Base-by-base conservation (phyloP, 1,140 invertebrate species). In the Leptinotarsa lineolata region DNA sequence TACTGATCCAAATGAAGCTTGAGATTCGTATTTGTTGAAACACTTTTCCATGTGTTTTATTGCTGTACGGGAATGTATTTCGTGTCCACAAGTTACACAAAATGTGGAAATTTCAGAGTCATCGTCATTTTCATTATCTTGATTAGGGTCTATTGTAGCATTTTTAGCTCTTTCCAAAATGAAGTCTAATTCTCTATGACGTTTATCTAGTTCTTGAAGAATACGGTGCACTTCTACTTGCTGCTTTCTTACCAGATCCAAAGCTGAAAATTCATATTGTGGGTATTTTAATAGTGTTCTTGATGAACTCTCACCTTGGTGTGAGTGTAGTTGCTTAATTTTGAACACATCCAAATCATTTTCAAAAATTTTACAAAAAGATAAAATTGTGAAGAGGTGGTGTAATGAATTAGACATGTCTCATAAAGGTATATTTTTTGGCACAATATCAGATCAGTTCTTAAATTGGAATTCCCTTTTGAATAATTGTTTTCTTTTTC, bases 51-150 rank as follows among this genome's bases (percentile, higher is more conserved):
- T 95, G 79, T 97, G 97, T 81, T 95, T 95, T 8, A 98, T 91
- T 1, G 95, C 96, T 1, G 92, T 94, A 46, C 91, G 87, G 1
- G 93, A 93, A 82, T 94, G 92, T 65, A 98, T 92, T 85, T 98
- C 96, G 83, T 95, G 94, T 1, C 97, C 97, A 86, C 97, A 99
- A 0, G 97, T 98, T 15, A 99, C 95, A 85, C 97, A 99, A 81
- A 97, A 97, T 88, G 95, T 94, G 68, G 92, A 95, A 76, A 92
- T 92, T 80, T 97, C 95, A 61, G 92, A 92, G 72, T 93, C 85
- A 65, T 86, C 83, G 68, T 93, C 85, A 79, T 90, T 89, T 64
- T 92, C 92, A 69, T 93, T 91, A 44, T 91, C 89, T 21, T 86
- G 81, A 45, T 88, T 87, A 1, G 89, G 87, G 80, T 92, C 89